phyloP scores from a whole-genome alignment of 1,140 invertebrate species.

The Coptotermes formosanus region DNA sequence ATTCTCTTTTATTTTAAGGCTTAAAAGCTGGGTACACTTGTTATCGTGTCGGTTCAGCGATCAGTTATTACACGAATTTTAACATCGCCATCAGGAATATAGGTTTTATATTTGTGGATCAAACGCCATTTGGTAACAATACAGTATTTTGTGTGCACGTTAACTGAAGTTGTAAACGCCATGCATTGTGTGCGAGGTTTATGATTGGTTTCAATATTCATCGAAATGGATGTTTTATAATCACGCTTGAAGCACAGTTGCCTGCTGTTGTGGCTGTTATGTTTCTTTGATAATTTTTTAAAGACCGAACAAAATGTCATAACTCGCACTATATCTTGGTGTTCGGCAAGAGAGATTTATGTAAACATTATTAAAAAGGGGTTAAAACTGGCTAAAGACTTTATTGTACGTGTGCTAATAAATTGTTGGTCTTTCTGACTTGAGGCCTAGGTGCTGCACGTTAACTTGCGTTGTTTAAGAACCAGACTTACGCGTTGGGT shows the following conservation, averaged over 20 bases:
- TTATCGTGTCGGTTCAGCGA: neutral
- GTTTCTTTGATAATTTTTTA: no score
- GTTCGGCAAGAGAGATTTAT: no score
- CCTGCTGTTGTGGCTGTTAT: neutral
- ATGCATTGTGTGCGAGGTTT: neutral
- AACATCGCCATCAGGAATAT: neutral
- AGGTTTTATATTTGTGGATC: neutral
- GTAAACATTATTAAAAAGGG: no score
- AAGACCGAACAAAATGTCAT: no score
- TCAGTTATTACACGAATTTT: neutral
- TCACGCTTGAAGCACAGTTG: neutral
- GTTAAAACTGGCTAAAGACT: no score
- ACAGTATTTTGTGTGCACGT: neutral
- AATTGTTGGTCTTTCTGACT: no score
- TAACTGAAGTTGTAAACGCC: neutral
- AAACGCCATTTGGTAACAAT: neutral
- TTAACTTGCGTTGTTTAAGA: no score
- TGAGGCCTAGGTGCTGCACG: no score
- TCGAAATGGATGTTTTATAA: neutral
- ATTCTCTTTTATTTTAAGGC: neutral
- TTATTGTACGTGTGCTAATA: no score
- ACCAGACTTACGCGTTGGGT: no score
- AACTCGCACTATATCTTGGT: no score
- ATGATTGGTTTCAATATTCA: neutral
- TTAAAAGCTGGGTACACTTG: neutral